A percentile compares a stretch with the other conserved stretches of the same genome.
phyloP scores from a whole-genome alignment of 2,113 vertebrate genomes.

The Saccopteryx bilineata region DNA sequence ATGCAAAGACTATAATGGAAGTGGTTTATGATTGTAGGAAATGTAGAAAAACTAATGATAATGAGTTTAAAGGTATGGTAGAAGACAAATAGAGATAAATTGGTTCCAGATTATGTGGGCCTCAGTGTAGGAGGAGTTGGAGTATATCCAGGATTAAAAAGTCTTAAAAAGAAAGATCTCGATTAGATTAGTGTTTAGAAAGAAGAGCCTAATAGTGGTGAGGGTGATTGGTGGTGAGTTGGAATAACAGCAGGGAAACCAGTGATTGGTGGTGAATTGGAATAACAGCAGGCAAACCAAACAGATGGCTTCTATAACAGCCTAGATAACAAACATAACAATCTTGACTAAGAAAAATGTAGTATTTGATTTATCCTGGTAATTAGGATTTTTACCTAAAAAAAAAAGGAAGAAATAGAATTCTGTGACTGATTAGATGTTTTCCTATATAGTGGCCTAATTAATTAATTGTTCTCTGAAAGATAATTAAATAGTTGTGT shows the following conservation, averaged over 20 bases:
- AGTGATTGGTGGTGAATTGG: background rate
- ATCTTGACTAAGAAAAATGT: background rate
- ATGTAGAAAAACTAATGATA: background rate
- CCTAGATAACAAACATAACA: background rate
- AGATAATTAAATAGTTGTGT: slow-evolving; percentile 72
- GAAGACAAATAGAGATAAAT: background rate
- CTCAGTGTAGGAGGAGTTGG: background rate
- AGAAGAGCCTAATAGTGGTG: background rate
- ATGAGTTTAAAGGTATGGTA: background rate
- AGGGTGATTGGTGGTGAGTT: background rate
- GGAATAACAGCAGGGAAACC: background rate
- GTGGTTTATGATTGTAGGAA: background rate
- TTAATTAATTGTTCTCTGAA: slow-evolving; percentile 78
- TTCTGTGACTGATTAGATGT: slow-evolving; percentile 14
- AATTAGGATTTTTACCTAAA: background rate
- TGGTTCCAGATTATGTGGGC: background rate
- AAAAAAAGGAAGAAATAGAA: background rate
- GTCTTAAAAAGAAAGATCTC: background rate
- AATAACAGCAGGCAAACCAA: background rate
- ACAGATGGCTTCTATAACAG: background rate
- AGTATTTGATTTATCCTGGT: background rate
- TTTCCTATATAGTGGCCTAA: slow-evolving; percentile 64
- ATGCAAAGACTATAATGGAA: background rate
- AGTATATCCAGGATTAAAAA: background rate
- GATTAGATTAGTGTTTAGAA: background rate